Base-by-base conservation (phyloP, 1,140 invertebrate species). In the Zaprionus ghesquierei region DNA sequence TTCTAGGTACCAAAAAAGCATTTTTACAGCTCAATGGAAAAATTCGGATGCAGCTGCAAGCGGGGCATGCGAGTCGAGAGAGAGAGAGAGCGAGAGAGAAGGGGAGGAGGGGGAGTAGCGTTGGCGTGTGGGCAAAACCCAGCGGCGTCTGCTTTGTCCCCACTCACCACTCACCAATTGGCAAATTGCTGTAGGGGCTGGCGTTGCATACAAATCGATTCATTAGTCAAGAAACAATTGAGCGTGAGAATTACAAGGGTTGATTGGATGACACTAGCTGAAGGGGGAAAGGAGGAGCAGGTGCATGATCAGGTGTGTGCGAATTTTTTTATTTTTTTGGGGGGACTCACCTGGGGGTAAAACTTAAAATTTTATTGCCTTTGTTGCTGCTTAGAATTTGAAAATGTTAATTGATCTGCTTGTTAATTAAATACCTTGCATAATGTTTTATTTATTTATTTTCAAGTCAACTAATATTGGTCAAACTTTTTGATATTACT, bases 161-260 rank as follows among this genome's bases (percentile, higher is more conserved):
- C 10, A 41, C 5, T n/a, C n/a, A n/a, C n/a, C n/a, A n/a, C n/a
- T n/a, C n/a, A n/a, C n/a, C 44, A 75, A 72, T 70, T 64, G 51
- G 25, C 58, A 46, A 46, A 46, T 60, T 54, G 25, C 27, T 9
- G 15, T 10, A 22, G 33, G 46, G 22, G 60, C 23, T 50, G 50
- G n/a, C 49, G 46, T 51, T 81, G 53, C 44, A 76, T 66, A 35
- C 65, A 49, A 71, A 71, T 71, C 27, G 58, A 74, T 54, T 33
- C 33, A 78, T 79, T 80, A 59, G 64, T 54, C 12, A 23, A 56
- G n/a, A 22, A 41, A 23, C 50, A 69, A 46, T 54, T 70, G 66
- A 59, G 10, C 53, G 61, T 71, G 73, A 69, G 73, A 75, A 65
- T 65, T 60, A 72, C 72, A 38, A 35, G 41, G 31, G 13, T 1